A percentile compares a stretch with the other conserved stretches of the same genome.
Conservation (phyloP, 1,140 invertebrate species). For the Rhizoglyphus robini region DNA sequence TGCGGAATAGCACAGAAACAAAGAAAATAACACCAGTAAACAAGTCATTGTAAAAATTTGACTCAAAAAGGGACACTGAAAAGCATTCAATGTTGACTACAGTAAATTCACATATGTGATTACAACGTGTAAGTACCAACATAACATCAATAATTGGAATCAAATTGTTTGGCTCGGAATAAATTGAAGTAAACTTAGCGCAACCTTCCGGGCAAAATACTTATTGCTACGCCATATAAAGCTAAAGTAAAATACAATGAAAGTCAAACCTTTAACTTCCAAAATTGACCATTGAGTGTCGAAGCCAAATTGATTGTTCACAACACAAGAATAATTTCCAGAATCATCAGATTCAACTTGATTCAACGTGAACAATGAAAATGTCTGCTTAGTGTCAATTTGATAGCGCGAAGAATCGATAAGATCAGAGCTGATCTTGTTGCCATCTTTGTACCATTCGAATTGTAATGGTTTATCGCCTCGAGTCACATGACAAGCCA, state of each 20-base stretch:
- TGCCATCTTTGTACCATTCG: background rate
- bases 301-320: constrained; percentile 14
- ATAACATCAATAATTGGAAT: too few relatives aligned
- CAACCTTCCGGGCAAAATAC: background rate
- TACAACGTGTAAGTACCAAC: too few relatives aligned
- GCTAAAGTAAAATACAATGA: background rate
- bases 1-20: too few relatives aligned
- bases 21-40: too few relatives aligned
- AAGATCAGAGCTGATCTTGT: background rate
- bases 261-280: background rate
- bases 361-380: background rate
- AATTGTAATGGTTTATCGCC: background rate
- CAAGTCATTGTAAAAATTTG: too few relatives aligned
- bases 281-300: background rate
- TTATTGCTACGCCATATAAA: background rate
- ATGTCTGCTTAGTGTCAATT: background rate
- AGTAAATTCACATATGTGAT: background rate
- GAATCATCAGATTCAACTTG: background rate
- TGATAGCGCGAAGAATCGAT: background rate
- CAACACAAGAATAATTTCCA: constrained; percentile 24
- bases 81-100: too few relatives aligned
- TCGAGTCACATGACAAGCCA: background rate
- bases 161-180: too few relatives aligned
- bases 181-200: too few relatives aligned
- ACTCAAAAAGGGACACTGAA: too few relatives aligned